Evolutionary conservation across 2,113 vertebrate genomes (phyloP), one percentile per base, ranked within the genome.

Genomic region (Cyphomyrus plagiostoma): DNA sequence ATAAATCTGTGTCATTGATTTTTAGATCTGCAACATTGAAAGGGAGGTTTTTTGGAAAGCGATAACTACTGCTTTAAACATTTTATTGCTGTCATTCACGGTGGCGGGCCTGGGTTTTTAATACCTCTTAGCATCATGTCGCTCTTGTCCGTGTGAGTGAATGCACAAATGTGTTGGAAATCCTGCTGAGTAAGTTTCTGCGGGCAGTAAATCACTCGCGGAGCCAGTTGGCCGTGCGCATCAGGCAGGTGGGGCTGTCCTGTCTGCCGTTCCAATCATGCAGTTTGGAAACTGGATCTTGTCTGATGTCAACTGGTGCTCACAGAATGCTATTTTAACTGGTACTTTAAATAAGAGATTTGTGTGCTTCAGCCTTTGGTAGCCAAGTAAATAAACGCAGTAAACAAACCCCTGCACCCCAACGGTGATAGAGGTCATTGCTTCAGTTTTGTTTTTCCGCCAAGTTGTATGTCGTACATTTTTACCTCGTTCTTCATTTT

Each of bases 91-190:
- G 1, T 92, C 93, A 92, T 95, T 93, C 90, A 91, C 94, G 92
- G 93, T 86, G 19, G 89, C 88, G 90, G 91, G 91, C 49, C 93
- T 15, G 89, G 93, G 23, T 87, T 94, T 95, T 94, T 94, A 94
- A 92, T 91, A 94, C 93, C 94, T 94, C 95, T 94, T 94, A 95
- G 94, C 93, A 92, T 95, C 93, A 92, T 92, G 86, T 94, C 93
- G 93, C 93, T 94, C 92, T 94, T 92, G 91, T 19, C 5, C 92
- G 90, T 91, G 91, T 91, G 91, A 92, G 91, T 91, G 94, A 94
- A 90, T 90, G 90, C 93, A 92, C 93, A 94, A 94, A 94, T 94
- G 94, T 92, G 90, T 92, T 92, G 91, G 89, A 93, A 94, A 95
- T 94, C 93, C 90, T 91, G 86, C 92, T 93, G 92, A 94, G 91